These are phyloP conservation scores for Holocentrus rufus DNA, from an alignment of 2,797 vertebrate species.

Conservation along the genomic window DNA sequence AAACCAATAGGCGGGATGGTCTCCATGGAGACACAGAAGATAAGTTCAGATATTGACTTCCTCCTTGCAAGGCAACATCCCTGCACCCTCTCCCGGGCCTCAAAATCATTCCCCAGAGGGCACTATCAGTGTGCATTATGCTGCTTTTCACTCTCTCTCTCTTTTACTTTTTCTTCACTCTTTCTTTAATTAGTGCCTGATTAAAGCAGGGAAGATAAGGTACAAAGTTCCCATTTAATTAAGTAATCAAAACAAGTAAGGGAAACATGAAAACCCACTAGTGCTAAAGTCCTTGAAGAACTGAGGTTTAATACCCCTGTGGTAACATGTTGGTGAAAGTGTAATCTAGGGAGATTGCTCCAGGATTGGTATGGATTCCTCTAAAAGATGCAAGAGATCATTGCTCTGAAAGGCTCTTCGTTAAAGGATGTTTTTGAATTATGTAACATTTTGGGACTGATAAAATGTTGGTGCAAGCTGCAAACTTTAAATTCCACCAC, in stretches of 20 bases:
- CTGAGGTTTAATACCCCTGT: conserved; percentile 63
- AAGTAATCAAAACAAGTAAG: conserved; percentile 76
- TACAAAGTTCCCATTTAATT: conserved; percentile 75
- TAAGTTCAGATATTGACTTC: conserved; percentile 66
- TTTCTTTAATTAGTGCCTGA: conserved; percentile 74
- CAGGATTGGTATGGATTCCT: conserved; percentile 8
- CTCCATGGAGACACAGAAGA: conserved; percentile 60
- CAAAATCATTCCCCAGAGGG: conserved; percentile 54
- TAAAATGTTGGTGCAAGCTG: conserved; percentile 4
- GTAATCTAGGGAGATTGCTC: conserved; percentile 8
- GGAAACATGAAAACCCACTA: conserved; percentile 70
- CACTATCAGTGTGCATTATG: conserved; percentile 42
- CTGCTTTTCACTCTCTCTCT: conserved; percentile 59
- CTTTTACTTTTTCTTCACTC: conserved; percentile 45
- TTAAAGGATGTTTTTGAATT: not conserved
- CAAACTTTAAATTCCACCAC: conserved; percentile 12
- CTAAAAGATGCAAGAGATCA: conserved; percentile 26
- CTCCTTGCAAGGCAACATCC: conserved; percentile 45
- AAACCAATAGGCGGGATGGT: conserved; percentile 51
- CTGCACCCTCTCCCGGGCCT: conserved; percentile 37
- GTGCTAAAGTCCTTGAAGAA: conserved; percentile 60
- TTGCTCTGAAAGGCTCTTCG: conserved; percentile 1
- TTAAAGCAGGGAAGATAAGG: conserved; percentile 66
- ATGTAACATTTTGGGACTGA: conserved; percentile 2
- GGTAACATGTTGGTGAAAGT: conserved; percentile 43